phyloP scores from a whole-genome alignment of 2,113 vertebrate genomes.

The Stomatorhinus ivindoensis region DNA sequence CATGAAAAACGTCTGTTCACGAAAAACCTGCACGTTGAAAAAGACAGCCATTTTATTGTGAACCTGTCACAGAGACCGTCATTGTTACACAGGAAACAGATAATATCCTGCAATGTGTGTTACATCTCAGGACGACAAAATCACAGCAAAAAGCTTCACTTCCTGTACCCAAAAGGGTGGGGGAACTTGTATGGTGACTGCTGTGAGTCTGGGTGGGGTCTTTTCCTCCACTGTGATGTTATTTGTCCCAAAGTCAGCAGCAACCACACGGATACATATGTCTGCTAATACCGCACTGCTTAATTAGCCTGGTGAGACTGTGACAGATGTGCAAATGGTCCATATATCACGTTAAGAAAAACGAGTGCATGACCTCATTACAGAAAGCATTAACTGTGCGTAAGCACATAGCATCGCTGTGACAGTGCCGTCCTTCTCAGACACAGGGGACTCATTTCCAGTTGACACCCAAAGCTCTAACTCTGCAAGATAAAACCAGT shows the following conservation, averaged over 20 bases:
- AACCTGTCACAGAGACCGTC: background rate
- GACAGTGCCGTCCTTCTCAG: background rate
- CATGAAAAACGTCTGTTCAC: background rate
- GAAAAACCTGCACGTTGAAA: background rate
- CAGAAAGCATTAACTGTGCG: background rate
- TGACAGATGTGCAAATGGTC: background rate
- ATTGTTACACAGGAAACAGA: background rate
- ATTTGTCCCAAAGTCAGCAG: background rate
- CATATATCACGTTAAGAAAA: background rate
- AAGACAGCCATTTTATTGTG: background rate
- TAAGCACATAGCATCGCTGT: background rate
- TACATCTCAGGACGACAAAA: background rate
- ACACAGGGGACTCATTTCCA: background rate
- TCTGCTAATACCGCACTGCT: background rate
- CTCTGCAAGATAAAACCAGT: background rate
- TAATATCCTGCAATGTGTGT: background rate
- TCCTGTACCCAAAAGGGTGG: background rate
- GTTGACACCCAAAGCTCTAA: background rate
- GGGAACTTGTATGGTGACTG: background rate
- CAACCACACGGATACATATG: background rate
- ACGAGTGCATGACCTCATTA: background rate
- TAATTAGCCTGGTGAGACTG: background rate
- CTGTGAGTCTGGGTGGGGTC: background rate
- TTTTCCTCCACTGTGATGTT: background rate
- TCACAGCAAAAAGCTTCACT: background rate